Percentiles rank a stretch among this genome's conserved stretches.
These are phyloP conservation scores for Petromus typicus DNA, from an alignment of 2,113 vertebrate genomes.

Conservation along the genomic window DNA sequence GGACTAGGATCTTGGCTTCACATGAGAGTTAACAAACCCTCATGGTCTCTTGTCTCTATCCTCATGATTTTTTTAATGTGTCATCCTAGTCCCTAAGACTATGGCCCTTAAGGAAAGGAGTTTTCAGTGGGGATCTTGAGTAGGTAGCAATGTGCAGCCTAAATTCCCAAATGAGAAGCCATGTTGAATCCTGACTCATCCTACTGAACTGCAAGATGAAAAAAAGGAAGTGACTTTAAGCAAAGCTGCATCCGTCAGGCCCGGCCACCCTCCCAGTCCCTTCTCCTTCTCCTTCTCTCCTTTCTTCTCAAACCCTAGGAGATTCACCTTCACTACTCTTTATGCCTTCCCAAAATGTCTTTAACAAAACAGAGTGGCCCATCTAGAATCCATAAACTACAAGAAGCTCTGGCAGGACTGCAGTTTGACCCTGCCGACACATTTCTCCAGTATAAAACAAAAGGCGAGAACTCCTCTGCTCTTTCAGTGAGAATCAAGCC, in stretches of 20 bases:
- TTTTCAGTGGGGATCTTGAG: neutral
- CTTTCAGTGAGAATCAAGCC: neutral
- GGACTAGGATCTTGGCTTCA: neutral
- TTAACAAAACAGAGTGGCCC: neutral
- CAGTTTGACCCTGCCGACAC: neutral
- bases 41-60: neutral
- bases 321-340: neutral
- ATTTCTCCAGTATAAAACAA: neutral
- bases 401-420: neutral
- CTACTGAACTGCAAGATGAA: neutral
- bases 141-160: too few species aligned
- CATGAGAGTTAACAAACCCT: neutral
- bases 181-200: neutral
- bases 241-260: neutral
- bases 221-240: neutral
- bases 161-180: neutral
- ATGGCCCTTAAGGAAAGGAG: rapidly evolving
- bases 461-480: neutral
- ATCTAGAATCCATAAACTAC: neutral
- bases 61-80: neutral
- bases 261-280: neutral
- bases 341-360: neutral
- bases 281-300: neutral
- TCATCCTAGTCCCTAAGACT: neutral
- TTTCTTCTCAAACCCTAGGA: neutral